Percentiles rank a stretch among this genome's conserved stretches.
Conservation (phyloP, 1,140 invertebrate genomes). For the Diachasmimorpha longicaudata region DNA sequence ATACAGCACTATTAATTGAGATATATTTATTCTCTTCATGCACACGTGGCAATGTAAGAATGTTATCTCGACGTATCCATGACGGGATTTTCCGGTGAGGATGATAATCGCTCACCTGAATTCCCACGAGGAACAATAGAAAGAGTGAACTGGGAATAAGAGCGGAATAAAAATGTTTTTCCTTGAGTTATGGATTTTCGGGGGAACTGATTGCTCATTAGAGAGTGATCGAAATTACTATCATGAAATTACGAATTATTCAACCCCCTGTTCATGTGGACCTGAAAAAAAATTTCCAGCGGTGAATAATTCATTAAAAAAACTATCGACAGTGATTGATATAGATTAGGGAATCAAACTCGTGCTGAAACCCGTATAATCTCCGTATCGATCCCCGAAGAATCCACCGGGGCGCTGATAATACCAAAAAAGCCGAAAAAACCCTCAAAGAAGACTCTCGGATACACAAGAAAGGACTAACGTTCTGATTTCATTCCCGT, state of each 20-base stretch:
- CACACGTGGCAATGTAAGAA: not conserved
- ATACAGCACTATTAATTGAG: not conserved
- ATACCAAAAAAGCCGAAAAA: not conserved
- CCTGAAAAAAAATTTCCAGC: no score
- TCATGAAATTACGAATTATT: no score
- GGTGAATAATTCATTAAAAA: no score
- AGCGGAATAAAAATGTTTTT: not conserved
- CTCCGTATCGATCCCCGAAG: constrained; percentile 2
- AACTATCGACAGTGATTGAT: no score
- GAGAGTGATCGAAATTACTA: no score
- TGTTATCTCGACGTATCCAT: constrained; percentile 3
- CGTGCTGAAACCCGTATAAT: not conserved
- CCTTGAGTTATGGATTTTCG: not conserved
- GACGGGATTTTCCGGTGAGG: constrained; percentile 2
- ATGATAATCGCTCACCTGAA: constrained; percentile 1
- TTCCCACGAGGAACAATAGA: not conserved
- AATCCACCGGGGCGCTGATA: constrained; percentile 10
- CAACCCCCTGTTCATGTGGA: no score
- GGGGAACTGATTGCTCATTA: no score
- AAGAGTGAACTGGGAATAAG: not conserved
- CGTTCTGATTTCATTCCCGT: constrained; percentile 39
- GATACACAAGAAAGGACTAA: not conserved
- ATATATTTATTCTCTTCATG: not conserved
- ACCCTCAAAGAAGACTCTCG: not conserved
- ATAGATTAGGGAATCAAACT: no score